Evolutionary conservation across 2,113 vertebrate genomes (phyloP), one percentile per base, ranked within the genome.

Genomic region (Antennarius striatus): DNA sequence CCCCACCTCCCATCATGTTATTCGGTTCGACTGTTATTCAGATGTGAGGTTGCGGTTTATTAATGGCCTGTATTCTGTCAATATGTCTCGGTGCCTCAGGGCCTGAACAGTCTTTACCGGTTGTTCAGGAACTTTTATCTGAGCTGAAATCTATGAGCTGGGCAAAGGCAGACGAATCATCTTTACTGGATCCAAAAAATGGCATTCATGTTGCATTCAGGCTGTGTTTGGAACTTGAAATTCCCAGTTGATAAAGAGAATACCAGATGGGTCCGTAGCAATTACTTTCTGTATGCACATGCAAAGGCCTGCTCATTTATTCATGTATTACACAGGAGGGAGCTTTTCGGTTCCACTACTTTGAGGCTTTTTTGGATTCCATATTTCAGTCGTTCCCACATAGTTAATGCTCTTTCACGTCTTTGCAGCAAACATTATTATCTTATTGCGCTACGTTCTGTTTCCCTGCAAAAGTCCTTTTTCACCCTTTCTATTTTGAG

Each of bases 271-370:
- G 50, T 84, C 70, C 51, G 22, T 67, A 73, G 66, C 68, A 80
- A 73, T 81, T 53, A 72, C 69, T 69, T 80, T 81, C 58, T 64
- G 61, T 77, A 48, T 54, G 71, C 70, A 71, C 69, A 66, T 56
- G 77, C 72, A 79, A 75, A 77, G 56, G 50, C 74, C 57, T 75
- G 55, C 63, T 84, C 61, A 80, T 84, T 88, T 88, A 78, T 86
- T 86, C 52, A 80, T 83, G 55, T 39, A 58, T 60, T 73, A 78
- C 79, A 77, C 67, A 63, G 59, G 17, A 70, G 77, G 51, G 52
- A 55, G 51, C 47, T 67, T 71, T 64, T 59, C 22, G 29, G 63
- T 67, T 59, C 56, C 53, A 22, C 49, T 30, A 80, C 75, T 49
- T 80, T 63, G 14, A 47, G 65, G 71, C 62, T 63, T 77, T 53